Conservation (phyloP, 2,113 vertebrate species). For the Oncorhynchus gorbuscha region DNA sequence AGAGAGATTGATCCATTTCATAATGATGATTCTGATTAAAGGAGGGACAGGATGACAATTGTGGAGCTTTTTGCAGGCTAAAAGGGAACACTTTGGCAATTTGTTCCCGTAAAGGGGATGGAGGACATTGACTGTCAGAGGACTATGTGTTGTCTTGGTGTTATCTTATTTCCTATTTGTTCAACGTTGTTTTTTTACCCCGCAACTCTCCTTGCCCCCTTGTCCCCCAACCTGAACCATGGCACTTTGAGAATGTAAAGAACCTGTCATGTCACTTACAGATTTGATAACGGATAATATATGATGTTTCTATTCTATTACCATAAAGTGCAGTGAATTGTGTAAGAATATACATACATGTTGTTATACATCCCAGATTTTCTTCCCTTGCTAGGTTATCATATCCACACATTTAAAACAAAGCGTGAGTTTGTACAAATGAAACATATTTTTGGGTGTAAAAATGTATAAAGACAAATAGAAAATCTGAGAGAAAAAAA, state of each 20-base stretch:
- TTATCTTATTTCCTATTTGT: slow-evolving; percentile 35
- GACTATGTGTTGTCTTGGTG: slow-evolving; percentile 27
- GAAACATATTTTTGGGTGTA: slow-evolving; percentile 53
- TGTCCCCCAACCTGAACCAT: slow-evolving; percentile 22
- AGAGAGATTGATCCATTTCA: neutral
- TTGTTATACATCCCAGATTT: slow-evolving; percentile 40
- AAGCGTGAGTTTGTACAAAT: slow-evolving; percentile 56
- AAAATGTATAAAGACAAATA: slow-evolving; percentile 50
- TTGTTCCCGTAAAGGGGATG: slow-evolving; percentile 22
- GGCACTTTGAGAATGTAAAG: slow-evolving; percentile 51
- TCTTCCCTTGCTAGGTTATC: slow-evolving; percentile 52
- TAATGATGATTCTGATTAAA: neutral
- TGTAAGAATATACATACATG: slow-evolving; percentile 41
- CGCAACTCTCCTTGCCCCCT: slow-evolving; percentile 5
- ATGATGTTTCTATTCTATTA: slow-evolving; percentile 39
- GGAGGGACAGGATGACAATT: slow-evolving; percentile 15
- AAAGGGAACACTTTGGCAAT: slow-evolving; percentile 43
- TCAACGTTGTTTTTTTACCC: slow-evolving; percentile 32
- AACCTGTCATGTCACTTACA: slow-evolving; percentile 40
- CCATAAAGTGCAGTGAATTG: slow-evolving; percentile 50
- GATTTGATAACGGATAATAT: slow-evolving; percentile 22
- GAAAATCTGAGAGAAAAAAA: neutral
- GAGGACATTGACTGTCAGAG: slow-evolving; percentile 30
- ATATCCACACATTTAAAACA: slow-evolving; percentile 20
- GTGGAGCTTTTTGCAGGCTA: slow-evolving; percentile 38